A percentile compares a stretch with the other conserved stretches of the same genome.
Evolutionary conservation across 2,113 vertebrate species (phyloP).

Genomic region (Larimichthys crocea): DNA sequence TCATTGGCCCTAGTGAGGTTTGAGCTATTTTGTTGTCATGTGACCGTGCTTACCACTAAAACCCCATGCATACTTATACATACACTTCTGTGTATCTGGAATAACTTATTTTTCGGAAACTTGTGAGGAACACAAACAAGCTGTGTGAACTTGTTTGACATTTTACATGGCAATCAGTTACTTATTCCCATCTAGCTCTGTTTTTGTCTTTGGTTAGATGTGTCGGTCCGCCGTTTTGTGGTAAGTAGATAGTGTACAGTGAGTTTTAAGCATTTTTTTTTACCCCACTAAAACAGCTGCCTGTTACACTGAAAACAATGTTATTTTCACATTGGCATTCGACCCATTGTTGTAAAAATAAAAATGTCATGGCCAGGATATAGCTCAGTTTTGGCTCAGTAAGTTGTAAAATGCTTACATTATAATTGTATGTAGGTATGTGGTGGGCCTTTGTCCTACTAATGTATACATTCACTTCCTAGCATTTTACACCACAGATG

Average conservation of each 20-base stretch:
- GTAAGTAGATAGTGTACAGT: background rate
- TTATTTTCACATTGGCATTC: background rate
- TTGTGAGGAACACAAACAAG: background rate
- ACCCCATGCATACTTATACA: background rate
- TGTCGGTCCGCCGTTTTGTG: background rate
- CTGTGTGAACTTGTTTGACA: background rate
- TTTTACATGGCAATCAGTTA: background rate
- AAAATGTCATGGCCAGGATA: background rate
- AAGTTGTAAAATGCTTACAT: background rate
- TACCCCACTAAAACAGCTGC: no score
- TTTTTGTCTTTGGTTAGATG: background rate
- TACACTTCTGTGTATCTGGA: background rate
- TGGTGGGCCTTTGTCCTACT: background rate
- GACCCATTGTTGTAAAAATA: background rate
- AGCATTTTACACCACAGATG: background rate
- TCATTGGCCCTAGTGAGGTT: background rate
- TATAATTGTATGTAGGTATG: background rate
- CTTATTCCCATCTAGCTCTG: background rate
- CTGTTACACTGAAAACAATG: no score
- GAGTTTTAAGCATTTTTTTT: background rate
- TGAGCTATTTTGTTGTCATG: conserved; percentile 4
- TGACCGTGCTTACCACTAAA: background rate
- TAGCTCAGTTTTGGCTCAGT: background rate
- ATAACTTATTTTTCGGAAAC: background rate
- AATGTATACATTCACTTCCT: no score